Evolutionary conservation across 2,888 invertebrate species (phyloP), one percentile per base, ranked within the genome.

Genomic region (Endomychus coccineus): DNA sequence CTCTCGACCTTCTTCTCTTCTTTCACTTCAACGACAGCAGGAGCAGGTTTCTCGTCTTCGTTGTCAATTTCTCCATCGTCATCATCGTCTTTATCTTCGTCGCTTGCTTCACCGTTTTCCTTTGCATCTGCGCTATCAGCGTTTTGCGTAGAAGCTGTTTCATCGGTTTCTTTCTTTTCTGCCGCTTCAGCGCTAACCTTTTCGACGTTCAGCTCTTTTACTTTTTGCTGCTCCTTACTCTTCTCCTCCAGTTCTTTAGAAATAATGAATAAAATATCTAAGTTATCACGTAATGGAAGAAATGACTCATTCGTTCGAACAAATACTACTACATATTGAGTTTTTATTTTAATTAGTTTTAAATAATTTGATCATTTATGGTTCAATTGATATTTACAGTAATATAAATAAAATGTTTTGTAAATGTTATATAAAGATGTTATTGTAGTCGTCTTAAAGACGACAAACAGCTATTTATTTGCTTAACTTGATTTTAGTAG

Each of bases 91-190:
- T 60, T 57, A 14, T 51, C 51, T 45, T 64, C 59, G 43, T 39
- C 34, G 44, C 38, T 16, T 39, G 43, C 36, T 42, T 40, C 38
- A 35, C 41, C 37, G 23, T 29, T 33, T 42, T 45, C 41, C 7
- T 51, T 48, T n/a, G 46, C 45, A 5, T 46, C 41, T 21, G 21
- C 31, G 24, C 43, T 38, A 11, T 39, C 40, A 12, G 44, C 34
- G 4, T 30, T 27, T 10, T 40, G 64, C 3, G 59, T 55, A 36
- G 69, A 69, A 10, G 61, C 59, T 36, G 66, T 66, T 17, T 66
- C 42, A 48, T 64, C 19, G 61, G 65, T 51, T 66, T 69, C 27
- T 61, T 66, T 42, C 61, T 66, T 48, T 64, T 68, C 9, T 6
- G 59, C 59, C 5, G 69, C 68, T 13, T 61, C 56, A 6, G 57